A percentile compares a stretch with the other conserved stretches of the same genome.
Evolutionary conservation across 2,797 vertebrate species (phyloP).

Genomic region (Mycteria americana): DNA sequence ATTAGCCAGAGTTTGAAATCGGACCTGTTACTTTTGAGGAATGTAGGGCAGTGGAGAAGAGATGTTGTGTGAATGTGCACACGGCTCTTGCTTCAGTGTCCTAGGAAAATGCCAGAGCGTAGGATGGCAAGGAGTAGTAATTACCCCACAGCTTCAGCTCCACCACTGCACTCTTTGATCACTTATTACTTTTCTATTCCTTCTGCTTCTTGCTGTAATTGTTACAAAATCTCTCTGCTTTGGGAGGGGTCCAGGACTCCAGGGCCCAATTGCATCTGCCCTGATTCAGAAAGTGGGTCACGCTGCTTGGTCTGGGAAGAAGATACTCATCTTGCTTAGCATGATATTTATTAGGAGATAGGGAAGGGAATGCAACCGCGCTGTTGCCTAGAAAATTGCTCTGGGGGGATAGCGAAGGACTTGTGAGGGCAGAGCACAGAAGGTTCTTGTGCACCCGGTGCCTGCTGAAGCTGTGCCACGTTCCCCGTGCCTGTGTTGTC

Average conservation of each 20-base stretch:
- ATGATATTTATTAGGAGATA: conserved; percentile 73
- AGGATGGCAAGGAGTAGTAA: conserved; percentile 72
- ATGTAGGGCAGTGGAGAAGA: not conserved
- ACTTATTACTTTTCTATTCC: conserved; percentile 69
- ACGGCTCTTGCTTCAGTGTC: conserved; percentile 5
- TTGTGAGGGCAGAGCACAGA: conserved; percentile 57
- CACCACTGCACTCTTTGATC: conserved; percentile 55
- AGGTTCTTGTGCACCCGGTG: not conserved
- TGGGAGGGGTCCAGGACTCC: conserved; percentile 65
- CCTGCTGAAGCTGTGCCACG: not conserved
- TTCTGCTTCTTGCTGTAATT: conserved; percentile 68
- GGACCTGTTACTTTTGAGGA: conserved; percentile 51
- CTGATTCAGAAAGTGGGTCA: conserved; percentile 79
- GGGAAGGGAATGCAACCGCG: conserved; percentile 54
- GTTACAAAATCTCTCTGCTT: conserved; percentile 68
- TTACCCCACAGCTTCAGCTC: conserved; percentile 58
- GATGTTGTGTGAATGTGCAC: not conserved
- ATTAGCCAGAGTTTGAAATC: not conserved
- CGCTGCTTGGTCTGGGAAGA: conserved; percentile 69
- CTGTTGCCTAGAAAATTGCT: conserved; percentile 62
- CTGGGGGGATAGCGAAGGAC: conserved; percentile 38
- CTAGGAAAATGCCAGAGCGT: conserved; percentile 29
- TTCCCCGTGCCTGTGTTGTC: not conserved
- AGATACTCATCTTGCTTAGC: conserved; percentile 69
- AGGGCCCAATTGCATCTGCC: conserved; percentile 69